These are phyloP conservation scores for Chauna torquata DNA, from an alignment of 2,113 vertebrate species.

Conservation along the genomic window DNA sequence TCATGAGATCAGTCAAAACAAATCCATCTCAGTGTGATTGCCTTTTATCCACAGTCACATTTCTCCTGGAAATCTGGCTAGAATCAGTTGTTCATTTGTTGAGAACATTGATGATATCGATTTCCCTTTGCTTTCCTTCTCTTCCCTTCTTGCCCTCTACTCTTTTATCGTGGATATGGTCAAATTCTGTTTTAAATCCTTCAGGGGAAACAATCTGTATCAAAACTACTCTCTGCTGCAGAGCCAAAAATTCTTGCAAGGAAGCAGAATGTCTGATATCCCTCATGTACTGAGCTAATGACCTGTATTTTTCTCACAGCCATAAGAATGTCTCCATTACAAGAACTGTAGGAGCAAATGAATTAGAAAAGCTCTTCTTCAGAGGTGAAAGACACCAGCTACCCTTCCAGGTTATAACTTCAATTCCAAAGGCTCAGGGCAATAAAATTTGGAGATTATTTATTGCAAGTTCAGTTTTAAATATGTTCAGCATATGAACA, in stretches of 20 bases:
- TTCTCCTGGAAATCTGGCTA: slow-evolving; percentile 41
- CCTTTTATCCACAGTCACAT: slow-evolving; percentile 45
- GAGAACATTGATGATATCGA: background rate
- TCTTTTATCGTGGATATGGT: background rate
- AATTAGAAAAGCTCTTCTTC: background rate
- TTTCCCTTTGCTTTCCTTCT: background rate
- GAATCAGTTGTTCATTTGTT: slow-evolving; percentile 49
- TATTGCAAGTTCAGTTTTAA: background rate
- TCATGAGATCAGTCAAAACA: slow-evolving; percentile 35
- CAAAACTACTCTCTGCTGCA: background rate
- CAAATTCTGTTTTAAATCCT: background rate
- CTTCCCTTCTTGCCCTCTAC: background rate
- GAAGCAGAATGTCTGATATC: background rate
- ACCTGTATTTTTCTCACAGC: slow-evolving; percentile 5
- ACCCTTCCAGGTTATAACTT: background rate
- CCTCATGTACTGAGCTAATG: background rate
- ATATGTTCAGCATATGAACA: background rate
- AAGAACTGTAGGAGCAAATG: background rate
- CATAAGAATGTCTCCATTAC: background rate
- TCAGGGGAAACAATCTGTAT: background rate
- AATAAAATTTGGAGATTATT: background rate
- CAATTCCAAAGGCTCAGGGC: background rate
- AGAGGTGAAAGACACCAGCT: background rate
- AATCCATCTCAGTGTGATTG: slow-evolving; percentile 51
- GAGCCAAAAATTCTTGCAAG: background rate